These are phyloP conservation scores for Agriotes lineatus DNA, from an alignment of 2,888 invertebrate genomes.

Conservation along the genomic window DNA sequence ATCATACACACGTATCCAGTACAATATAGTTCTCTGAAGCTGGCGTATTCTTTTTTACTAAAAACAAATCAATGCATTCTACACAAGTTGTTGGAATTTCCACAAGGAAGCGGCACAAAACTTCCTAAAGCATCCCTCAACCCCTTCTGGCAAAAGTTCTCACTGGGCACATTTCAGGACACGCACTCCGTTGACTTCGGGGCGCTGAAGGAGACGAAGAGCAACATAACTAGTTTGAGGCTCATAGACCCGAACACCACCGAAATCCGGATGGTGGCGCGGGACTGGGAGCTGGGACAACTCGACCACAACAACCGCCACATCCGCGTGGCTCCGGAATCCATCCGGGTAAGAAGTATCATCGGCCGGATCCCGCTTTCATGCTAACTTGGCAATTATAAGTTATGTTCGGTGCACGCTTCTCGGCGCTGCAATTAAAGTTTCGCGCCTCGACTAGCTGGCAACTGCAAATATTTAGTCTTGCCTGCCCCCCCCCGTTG, in stretches of 20 bases:
- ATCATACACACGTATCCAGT: too few species aligned
- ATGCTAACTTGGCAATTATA: slow-evolving; percentile 39
- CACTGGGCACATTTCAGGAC: slow-evolving; percentile 63
- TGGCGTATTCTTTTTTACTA: too few species aligned
- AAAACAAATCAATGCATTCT: too few species aligned
- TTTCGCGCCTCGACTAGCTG: neutral
- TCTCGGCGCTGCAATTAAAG: slow-evolving; percentile 17
- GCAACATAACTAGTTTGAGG: slow-evolving; percentile 79
- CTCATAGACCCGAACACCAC: slow-evolving; percentile 71
- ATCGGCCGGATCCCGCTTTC: slow-evolving; percentile 37
- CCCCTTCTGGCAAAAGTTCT: slow-evolving; percentile 28
- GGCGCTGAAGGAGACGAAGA: slow-evolving; percentile 71
- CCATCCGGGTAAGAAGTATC: slow-evolving; percentile 46
- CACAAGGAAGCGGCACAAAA: too few species aligned
- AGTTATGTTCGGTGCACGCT: slow-evolving; percentile 29
- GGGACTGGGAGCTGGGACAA: slow-evolving; percentile 62
- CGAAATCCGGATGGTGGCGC: slow-evolving; percentile 67
- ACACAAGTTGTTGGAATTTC: too few species aligned
- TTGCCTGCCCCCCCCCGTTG: too few species aligned
- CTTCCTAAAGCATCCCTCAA: too few species aligned
- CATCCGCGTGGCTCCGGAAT: slow-evolving; percentile 45
- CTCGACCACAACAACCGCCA: slow-evolving; percentile 44
- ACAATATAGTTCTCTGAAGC: too few species aligned
- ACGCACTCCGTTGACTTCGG: slow-evolving; percentile 74
- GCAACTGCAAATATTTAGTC: slow-evolving; percentile 7